These are phyloP conservation scores for Zaprionus africanus DNA, from an alignment of 1,140 invertebrate species.

Conservation along the genomic window DNA sequence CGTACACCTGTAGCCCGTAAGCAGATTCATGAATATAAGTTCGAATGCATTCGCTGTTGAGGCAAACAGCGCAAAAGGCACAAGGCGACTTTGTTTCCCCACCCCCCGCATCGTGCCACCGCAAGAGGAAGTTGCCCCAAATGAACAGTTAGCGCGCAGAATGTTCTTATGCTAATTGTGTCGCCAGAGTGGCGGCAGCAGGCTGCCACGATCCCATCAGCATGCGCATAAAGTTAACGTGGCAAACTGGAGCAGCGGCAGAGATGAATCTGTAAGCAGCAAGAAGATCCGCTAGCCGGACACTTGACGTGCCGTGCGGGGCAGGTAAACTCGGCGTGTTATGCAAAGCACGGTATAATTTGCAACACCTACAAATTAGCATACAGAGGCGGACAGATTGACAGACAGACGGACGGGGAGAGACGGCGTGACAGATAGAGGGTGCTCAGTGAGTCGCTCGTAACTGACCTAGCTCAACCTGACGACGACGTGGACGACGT, in stretches of 20 bases:
- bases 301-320: constrained; percentile 16
- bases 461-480: constrained; percentile 51
- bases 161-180: constrained; percentile 49
- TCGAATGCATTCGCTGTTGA: constrained; percentile 73
- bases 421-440: not conserved
- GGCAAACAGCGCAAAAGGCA: constrained; percentile 69
- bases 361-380: constrained; percentile 28
- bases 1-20: constrained; percentile 76
- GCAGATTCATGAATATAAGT: constrained; percentile 45
- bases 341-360: constrained; percentile 22
- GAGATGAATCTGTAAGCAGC: constrained; percentile 52
- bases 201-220: constrained; percentile 23
- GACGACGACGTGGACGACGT: not conserved
- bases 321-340: constrained; percentile 9
- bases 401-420: not conserved
- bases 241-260: constrained; percentile 61
- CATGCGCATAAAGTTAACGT: constrained; percentile 62
- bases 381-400: not conserved
- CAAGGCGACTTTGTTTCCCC: constrained; percentile 7
- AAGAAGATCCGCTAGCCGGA: constrained; percentile 23
- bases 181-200: constrained; percentile 60
- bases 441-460: not conserved
- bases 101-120: too few relatives aligned
- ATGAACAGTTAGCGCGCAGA: constrained; percentile 61
- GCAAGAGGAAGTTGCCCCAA: constrained; percentile 68